These are phyloP conservation scores for Hylomyscus alleni DNA, from an alignment of 2,797 vertebrate genomes.

Conservation along the genomic window DNA sequence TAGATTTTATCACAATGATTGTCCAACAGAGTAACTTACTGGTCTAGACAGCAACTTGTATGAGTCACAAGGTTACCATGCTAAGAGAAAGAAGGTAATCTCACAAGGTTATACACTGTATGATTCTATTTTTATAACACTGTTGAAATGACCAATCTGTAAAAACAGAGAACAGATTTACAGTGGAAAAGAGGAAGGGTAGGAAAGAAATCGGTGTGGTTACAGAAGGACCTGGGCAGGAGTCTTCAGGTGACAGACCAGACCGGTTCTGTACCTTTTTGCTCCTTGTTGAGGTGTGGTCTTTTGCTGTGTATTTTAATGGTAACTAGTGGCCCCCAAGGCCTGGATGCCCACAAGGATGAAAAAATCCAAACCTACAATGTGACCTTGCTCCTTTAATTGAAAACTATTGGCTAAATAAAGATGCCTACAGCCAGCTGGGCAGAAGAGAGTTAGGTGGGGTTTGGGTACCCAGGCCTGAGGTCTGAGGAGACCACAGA, in stretches of 20 bases:
- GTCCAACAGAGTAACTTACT: background rate
- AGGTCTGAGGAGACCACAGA: background rate
- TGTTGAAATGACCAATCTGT: slow-evolving; percentile 16
- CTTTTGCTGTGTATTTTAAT: background rate
- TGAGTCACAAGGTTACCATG: background rate
- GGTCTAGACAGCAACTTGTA: slow-evolving; percentile 10
- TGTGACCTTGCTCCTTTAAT: background rate
- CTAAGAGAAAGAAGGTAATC: background rate
- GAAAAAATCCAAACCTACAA: background rate
- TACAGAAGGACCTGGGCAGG: background rate
- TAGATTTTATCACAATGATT: background rate
- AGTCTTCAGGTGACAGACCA: background rate
- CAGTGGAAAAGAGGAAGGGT: background rate
- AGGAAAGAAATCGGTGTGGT: background rate
- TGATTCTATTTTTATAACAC: slow-evolving; percentile 26
- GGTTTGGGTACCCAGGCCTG: background rate
- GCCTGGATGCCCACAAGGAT: background rate
- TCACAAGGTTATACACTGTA: background rate
- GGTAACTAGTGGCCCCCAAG: background rate
- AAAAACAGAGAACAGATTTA: slow-evolving; percentile 43
- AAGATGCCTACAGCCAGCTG: background rate
- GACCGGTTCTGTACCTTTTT: background rate
- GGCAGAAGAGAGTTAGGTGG: background rate
- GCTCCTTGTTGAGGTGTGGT: background rate
- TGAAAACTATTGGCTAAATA: background rate